Evolutionary conservation across 2,797 vertebrate species (phyloP), one percentile per base, ranked within the genome.

Genomic region (Gambelia wislizenii): DNA sequence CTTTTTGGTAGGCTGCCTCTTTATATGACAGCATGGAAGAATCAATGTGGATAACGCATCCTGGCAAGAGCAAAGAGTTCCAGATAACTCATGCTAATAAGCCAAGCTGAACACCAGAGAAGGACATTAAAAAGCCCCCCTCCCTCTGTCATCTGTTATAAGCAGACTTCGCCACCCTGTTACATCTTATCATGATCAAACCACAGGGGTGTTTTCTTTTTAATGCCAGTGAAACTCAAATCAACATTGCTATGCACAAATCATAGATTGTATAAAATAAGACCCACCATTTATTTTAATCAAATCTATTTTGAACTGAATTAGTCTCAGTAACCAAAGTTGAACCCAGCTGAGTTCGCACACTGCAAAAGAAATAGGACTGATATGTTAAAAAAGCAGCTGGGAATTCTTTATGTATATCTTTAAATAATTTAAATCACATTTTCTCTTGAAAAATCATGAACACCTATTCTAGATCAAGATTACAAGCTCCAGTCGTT

Each of bases 251-350:
- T 72, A 20, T 52, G 25, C 36, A 64, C 27, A 72, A 84, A 61
- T 61, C 16, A 14, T 44, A 70, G 56, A 75, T 79, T 87, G 61
- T 14, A 83, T 76, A 72, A 83, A 78, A 83, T 87, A 84, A 70
- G 52, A 39, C 49, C 81, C 22, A 86, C 64, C 82, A 67, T 76
- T 87, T 92, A 90, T 89, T 91, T 90, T 86, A 91, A 90, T 91
- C 80, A 90, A 64, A 79, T 89, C 84, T 72, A 82, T 83, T 92
- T 87, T 76, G 61, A 82, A 78, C 14, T 79, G 69, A 91, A 89
- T 92, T 89, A 90, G 86, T 85, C 22, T 83, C 86, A 64, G 79
- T 78, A 91, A 90, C 84, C 54, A 92, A 89, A 84, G 84, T 25
- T 76, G 44, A 92, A 89, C 20, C 9, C 49, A 86, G 54, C 80